phyloP scores from a whole-genome alignment of 2,888 invertebrate species.

The Plebejus melissa region DNA sequence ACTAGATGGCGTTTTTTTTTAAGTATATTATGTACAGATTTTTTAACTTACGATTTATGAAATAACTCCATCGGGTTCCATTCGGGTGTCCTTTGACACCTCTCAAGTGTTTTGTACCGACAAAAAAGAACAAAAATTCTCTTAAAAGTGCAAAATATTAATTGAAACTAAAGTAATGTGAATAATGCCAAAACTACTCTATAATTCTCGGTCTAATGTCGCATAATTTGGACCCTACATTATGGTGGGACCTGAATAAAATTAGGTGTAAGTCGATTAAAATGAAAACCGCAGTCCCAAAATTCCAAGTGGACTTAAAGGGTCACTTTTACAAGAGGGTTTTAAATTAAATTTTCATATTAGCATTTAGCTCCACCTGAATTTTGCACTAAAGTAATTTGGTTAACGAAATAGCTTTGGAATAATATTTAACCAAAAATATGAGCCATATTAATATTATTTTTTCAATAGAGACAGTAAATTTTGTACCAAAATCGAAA shows the following conservation, averaged over 20 bases:
- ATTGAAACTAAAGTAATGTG: too few relatives aligned
- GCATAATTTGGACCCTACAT: constrained; percentile 2
- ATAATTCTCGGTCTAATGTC: neutral
- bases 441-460: neutral
- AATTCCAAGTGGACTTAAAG: constrained; percentile 12
- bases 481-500: neutral
- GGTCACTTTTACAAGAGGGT: neutral
- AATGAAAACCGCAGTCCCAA: constrained; percentile 14
- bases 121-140: too few relatives aligned
- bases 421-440: neutral
- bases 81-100: too few relatives aligned
- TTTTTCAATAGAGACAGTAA: neutral
- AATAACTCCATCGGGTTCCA: too few relatives aligned
- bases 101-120: neutral
- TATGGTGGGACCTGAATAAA: constrained; percentile 16
- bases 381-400: neutral
- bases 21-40: too few relatives aligned
- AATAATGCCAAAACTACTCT: neutral
- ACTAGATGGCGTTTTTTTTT: too few relatives aligned
- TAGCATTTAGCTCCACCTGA: neutral
- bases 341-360: constrained; percentile 4
- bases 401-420: neutral
- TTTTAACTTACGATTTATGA: too few relatives aligned
- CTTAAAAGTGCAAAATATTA: neutral
- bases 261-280: constrained; percentile 17